These are phyloP conservation scores for Tetrao urogallus DNA, from an alignment of 2,113 vertebrate species.

Conservation along the genomic window DNA sequence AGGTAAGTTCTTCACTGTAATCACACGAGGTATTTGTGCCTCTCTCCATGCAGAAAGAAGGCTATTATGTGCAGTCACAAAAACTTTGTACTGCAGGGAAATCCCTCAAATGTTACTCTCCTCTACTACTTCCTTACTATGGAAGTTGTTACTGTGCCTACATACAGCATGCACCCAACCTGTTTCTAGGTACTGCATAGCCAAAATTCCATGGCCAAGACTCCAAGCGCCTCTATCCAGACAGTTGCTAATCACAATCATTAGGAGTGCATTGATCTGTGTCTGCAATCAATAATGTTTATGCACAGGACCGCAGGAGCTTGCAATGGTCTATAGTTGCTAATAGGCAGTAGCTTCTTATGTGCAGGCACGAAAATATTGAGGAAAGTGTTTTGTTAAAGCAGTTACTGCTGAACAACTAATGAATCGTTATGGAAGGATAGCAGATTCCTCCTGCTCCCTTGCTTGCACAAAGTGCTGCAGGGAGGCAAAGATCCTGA, in stretches of 20 bases:
- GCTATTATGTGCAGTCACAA: too few species aligned
- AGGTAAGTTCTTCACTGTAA: background rate
- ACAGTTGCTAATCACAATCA: background rate
- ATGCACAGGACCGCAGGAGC: background rate
- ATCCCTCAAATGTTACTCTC: background rate
- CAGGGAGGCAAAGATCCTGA: background rate
- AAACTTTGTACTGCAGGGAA: background rate
- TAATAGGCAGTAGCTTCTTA: background rate
- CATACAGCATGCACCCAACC: fast-evolving
- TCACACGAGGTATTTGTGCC: background rate
- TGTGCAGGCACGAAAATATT: background rate
- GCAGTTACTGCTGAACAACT: background rate
- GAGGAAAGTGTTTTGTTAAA: fast-evolving
- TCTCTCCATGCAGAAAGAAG: background rate
- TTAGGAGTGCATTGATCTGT: background rate
- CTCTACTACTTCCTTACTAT: background rate
- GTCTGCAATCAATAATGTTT: background rate
- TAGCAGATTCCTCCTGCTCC: background rate
- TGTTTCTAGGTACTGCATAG: background rate
- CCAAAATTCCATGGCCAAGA: background rate
- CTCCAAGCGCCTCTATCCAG: fast-evolving
- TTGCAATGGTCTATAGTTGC: background rate
- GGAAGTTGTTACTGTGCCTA: fast-evolving
- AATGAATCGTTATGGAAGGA: background rate
- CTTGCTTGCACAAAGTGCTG: fast-evolving